Evolutionary conservation across 2,797 vertebrate genomes (phyloP).

Genomic region (Clarias platycephalus): DNA sequence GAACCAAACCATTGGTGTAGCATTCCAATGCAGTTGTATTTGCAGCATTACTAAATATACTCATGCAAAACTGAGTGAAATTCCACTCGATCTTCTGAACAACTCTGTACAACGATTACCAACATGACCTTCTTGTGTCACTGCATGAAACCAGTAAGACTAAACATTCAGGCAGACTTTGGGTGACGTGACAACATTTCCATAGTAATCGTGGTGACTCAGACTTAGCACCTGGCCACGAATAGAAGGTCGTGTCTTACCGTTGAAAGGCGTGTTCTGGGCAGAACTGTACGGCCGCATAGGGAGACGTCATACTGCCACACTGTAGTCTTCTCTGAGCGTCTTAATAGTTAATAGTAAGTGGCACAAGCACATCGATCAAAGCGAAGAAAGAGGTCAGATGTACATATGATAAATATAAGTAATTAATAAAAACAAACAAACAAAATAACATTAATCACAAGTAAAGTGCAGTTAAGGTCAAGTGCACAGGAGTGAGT

Average conservation of each 20-base stretch:
- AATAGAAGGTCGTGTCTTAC: conserved; percentile 77
- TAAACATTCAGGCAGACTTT: conserved; percentile 1
- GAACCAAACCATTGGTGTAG: background rate
- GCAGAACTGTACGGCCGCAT: conserved; percentile 85
- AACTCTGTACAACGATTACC: background rate
- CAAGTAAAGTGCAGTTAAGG: conserved; percentile 78
- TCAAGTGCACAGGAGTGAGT: conserved; percentile 87
- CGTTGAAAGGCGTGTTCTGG: conserved; percentile 91
- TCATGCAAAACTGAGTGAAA: background rate
- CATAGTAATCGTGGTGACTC: conserved; percentile 18
- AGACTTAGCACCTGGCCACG: conserved; percentile 17
- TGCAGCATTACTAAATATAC: background rate
- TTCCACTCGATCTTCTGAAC: background rate
- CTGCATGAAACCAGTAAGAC: background rate
- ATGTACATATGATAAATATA: conserved; percentile 45
- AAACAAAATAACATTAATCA: conserved; percentile 58
- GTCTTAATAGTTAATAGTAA: conserved; percentile 63
- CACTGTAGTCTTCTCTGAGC: conserved; percentile 65
- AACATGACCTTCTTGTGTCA: background rate
- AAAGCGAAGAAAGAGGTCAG: conserved; percentile 43
- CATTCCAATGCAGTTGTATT: background rate
- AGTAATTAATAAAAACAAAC: conserved; percentile 42
- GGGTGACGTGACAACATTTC: conserved; percentile 1
- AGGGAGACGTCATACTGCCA: conserved; percentile 89
- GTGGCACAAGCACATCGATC: conserved; percentile 65